phyloP scores from a whole-genome alignment of 2,888 invertebrate genomes.

The Pegoplata infirma region DNA sequence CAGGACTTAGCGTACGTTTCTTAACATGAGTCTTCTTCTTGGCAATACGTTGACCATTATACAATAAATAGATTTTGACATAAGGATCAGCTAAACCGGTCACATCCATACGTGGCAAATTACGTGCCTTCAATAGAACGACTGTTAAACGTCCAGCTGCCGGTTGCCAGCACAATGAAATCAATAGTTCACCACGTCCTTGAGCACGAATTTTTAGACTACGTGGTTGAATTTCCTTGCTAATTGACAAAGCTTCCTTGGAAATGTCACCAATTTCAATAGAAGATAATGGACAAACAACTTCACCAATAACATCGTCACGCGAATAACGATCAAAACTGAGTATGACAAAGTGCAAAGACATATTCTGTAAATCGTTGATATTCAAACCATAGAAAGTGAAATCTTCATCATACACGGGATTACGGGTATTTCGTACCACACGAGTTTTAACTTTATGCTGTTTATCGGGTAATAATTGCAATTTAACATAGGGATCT shows the following conservation, averaged over 20 bases:
- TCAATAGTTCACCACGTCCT: slow-evolving; percentile 95
- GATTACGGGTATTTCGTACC: slow-evolving; percentile 95
- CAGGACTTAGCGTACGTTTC: slow-evolving; percentile 97
- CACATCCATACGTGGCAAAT: slow-evolving; percentile 98
- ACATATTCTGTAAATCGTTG: slow-evolving; percentile 92
- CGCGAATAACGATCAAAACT: slow-evolving; percentile 98
- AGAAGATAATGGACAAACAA: slow-evolving; percentile 88
- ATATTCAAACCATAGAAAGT: slow-evolving; percentile 97
- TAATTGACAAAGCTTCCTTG: slow-evolving; percentile 88
- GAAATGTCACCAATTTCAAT: slow-evolving; percentile 84
- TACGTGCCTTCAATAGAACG: slow-evolving; percentile 97
- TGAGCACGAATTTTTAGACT: slow-evolving; percentile 96
- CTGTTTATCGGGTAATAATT: slow-evolving; percentile 97
- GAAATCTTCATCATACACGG: slow-evolving; percentile 99
- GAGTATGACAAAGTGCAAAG: slow-evolving; percentile 94
- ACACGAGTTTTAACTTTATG: slow-evolving; percentile 98
- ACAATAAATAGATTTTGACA: slow-evolving; percentile 97
- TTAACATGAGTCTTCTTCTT: slow-evolving; percentile 99
- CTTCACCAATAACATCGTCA: slow-evolving; percentile 98
- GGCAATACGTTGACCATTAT: slow-evolving; percentile 97
- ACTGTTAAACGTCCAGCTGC: slow-evolving; percentile 97
- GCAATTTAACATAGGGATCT: slow-evolving; percentile 99
- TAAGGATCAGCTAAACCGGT: slow-evolving; percentile 97
- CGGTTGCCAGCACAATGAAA: slow-evolving; percentile 98
- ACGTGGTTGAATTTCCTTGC: slow-evolving; percentile 94